Percentiles rank a stretch among this genome's conserved stretches.
Conservation (phyloP, 1,140 invertebrate species). For the Cephus cinctus region DNA sequence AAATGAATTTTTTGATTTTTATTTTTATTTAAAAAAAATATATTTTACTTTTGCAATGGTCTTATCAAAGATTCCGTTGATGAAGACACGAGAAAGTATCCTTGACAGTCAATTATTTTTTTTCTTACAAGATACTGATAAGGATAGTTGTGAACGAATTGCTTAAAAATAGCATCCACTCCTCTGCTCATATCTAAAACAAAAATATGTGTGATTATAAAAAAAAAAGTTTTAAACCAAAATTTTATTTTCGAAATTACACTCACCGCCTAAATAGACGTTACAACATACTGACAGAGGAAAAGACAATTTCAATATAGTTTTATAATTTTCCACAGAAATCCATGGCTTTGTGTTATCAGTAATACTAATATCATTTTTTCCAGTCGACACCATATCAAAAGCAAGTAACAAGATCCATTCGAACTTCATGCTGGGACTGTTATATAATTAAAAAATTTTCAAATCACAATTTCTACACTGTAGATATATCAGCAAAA, state of each 20-base stretch:
- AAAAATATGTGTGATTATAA: neutral
- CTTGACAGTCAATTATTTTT: constrained; percentile 22
- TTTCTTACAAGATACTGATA: constrained; percentile 26
- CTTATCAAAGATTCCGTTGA: constrained; percentile 12
- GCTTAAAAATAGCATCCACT: constrained; percentile 20
- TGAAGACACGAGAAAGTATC: constrained; percentile 28
- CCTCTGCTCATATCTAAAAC: neutral
- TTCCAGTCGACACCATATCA: neutral
- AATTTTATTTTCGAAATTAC: too few relatives aligned
- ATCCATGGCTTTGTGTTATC: constrained; percentile 27
- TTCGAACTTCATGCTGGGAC: too few relatives aligned
- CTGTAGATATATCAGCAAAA: too few relatives aligned
- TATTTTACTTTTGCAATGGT: constrained; percentile 22
- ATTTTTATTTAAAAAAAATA: neutral
- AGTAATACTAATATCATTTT: constrained; percentile 3
- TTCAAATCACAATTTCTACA: too few relatives aligned
- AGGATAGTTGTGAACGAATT: constrained; percentile 30
- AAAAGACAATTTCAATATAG: constrained; percentile 23
- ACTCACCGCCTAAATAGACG: constrained; percentile 19
- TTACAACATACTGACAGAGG: constrained; percentile 27
- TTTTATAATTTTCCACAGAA: constrained; percentile 15
- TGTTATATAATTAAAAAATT: too few relatives aligned
- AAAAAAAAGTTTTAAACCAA: neutral
- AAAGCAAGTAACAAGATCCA: too few relatives aligned
- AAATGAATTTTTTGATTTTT: constrained; percentile 6